phyloP scores from a whole-genome alignment of 2,888 invertebrate genomes.

The Phortica magna region DNA sequence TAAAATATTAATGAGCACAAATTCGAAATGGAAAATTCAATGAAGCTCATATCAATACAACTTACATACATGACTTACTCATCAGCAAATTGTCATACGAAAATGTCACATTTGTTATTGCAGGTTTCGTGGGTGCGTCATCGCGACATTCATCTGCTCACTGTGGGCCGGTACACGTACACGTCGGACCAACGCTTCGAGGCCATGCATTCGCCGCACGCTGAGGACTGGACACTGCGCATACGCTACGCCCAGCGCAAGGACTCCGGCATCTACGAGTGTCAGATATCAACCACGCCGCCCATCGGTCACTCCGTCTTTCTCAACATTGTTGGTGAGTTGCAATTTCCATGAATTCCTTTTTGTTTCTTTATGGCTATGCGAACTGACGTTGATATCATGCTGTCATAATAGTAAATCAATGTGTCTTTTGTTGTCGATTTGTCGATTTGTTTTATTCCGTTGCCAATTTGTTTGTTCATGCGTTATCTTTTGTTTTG shows the following conservation, averaged over 20 bases:
- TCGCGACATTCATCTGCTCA: constrained; percentile 86
- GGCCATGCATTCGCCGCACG: constrained; percentile 90
- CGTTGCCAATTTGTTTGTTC: too few species aligned
- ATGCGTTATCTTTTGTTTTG: not conserved
- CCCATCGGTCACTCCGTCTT: constrained; percentile 90
- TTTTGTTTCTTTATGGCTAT: too few species aligned
- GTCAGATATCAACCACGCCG: constrained; percentile 94
- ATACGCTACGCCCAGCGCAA: constrained; percentile 86
- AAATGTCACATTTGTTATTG: not conserved
- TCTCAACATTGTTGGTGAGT: constrained; percentile 90
- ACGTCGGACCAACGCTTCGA: constrained; percentile 91
- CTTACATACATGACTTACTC: too few species aligned
- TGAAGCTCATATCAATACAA: too few species aligned
- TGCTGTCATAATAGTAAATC: too few species aligned
- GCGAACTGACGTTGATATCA: too few species aligned
- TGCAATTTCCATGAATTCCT: constrained; percentile 8
- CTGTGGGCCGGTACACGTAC: constrained; percentile 87
- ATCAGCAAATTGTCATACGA: too few species aligned
- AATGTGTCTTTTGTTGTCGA: too few species aligned
- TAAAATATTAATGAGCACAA: too few species aligned
- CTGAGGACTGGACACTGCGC: constrained; percentile 91
- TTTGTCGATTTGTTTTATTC: too few species aligned
- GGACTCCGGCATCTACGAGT: constrained; percentile 91
- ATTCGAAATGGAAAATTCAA: too few species aligned
- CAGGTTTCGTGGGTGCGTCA: constrained; percentile 90